phyloP scores from a whole-genome alignment of 2,113 vertebrate species.

The Ahaetulla prasina region DNA sequence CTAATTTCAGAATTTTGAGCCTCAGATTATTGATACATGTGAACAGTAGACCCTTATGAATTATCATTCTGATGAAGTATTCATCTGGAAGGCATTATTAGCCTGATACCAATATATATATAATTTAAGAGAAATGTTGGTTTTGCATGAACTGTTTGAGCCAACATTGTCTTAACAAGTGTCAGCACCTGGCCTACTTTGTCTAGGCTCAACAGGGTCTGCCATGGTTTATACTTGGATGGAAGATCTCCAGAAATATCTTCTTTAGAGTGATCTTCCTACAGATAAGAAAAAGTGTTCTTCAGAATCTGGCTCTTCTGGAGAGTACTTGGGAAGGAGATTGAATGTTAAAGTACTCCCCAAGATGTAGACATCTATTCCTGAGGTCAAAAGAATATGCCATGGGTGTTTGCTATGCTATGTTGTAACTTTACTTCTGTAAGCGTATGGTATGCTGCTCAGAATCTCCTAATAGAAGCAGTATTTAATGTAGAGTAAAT shows the following conservation, averaged over 20 bases:
- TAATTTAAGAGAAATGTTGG: not conserved
- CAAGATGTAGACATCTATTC: not conserved
- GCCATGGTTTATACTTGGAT: not conserved
- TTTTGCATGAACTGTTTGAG: not conserved
- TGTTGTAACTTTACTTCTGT: not conserved
- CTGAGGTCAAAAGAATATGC: not conserved
- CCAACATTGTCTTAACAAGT: not conserved
- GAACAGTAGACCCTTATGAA: not conserved
- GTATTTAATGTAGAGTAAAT: not conserved
- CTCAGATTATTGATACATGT: not conserved
- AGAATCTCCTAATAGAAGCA: not conserved
- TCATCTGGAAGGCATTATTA: not conserved
- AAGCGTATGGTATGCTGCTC: not conserved
- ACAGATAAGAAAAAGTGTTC: not conserved
- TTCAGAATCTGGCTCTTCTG: not conserved
- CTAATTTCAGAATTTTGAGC: not conserved
- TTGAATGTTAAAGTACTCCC: not conserved
- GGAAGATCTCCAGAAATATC: not conserved
- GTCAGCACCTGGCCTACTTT: not conserved
- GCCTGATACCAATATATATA: not conserved
- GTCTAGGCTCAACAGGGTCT: not conserved
- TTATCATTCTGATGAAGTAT: too few species aligned
- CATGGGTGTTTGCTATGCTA: not conserved
- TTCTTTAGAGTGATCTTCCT: not conserved
- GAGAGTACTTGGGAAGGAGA: not conserved